Base-by-base conservation (phyloP, 2,113 vertebrate species). In the Pavo muticus region DNA sequence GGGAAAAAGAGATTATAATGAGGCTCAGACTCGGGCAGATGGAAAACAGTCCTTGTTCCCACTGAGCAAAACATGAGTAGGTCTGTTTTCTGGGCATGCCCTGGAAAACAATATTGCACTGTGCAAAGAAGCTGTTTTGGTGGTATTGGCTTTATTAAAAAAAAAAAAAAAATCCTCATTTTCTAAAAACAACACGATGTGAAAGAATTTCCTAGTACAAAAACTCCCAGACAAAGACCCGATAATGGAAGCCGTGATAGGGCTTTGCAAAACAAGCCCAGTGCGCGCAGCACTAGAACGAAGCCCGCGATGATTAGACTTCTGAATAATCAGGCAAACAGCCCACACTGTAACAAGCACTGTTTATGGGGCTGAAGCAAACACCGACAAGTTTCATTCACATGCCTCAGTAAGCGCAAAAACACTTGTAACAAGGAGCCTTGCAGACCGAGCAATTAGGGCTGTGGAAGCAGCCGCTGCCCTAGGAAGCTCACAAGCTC, bases 391-490 rank as follows among this genome's bases (percentile, higher is more conserved):
- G 69, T 93, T 97, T 93, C 95, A 90, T 83, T 95, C 84, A 39
- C 69, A 92, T 85, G 92, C 95, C 92, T 97, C 89, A 84, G 60
- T 92, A 94, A 96, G 92, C 82, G 59, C 39, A 84, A 94, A 97
- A 95, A 90, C 87, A 71, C 57, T 83, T 74, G 84, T 95, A 93
- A 91, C 69, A 76, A 88, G 90, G 78, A 93, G 71, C 70, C 81
- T 89, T 77, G 76, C 81, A 95, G 93, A 95, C 79, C 0, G 39
- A 96, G 88, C 88, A 93, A 81, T 95, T 95, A 94, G 68, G 83
- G 76, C 82, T 78, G 23, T 85, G 96, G 95, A 96, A 96, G 94
- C 65, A 81, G 54, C 15, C 78, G 84, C 52, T 89, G 72, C 92
- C 91, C 70, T 69, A 84, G 67, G 84, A 69, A 93, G 50, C 77